Conservation (phyloP, 2,888 invertebrate genomes). For the Hydrotaea diabolus region DNA sequence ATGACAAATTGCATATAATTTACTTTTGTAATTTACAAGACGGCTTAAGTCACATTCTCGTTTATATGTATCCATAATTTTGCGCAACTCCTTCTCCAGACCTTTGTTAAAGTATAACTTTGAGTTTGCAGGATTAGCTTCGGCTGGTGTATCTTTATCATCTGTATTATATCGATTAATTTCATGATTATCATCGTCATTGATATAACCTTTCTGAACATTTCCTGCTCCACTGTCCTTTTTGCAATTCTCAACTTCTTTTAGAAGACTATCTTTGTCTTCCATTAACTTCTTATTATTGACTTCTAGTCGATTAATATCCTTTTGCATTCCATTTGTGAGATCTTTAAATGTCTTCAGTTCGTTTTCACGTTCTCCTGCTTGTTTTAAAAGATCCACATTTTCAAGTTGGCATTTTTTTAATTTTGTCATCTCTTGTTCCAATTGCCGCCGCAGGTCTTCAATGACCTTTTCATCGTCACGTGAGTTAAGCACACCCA, state of each 20-base stretch:
- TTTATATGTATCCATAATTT: conserved; percentile 74
- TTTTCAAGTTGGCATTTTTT: conserved; percentile 70
- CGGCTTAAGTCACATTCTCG: conserved; percentile 75
- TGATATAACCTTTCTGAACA: conserved; percentile 20
- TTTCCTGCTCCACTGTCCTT: conserved; percentile 13
- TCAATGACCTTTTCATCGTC: conserved; percentile 71
- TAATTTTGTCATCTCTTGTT: conserved; percentile 69
- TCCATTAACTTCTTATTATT: conserved; percentile 32
- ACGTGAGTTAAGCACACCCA: conserved; percentile 70
- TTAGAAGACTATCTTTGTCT: neutral
- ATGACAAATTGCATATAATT: conserved; percentile 75
- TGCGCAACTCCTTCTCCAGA: conserved; percentile 74
- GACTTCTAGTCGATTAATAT: conserved; percentile 20
- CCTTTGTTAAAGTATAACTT: conserved; percentile 72
- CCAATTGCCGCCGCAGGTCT: conserved; percentile 71
- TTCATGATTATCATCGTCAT: conserved; percentile 37
- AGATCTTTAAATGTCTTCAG: conserved; percentile 51
- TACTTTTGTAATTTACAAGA: conserved; percentile 73
- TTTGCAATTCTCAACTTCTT: conserved; percentile 3
- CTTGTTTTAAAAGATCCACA: conserved; percentile 53
- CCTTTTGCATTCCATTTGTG: conserved; percentile 42
- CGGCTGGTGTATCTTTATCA: neutral
- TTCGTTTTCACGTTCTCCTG: conserved; percentile 68
- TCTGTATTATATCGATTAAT: neutral
- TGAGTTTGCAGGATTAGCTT: conserved; percentile 54